Evolutionary conservation across 2,888 invertebrate genomes (phyloP).

Genomic region (Xanthorhoe designata): DNA sequence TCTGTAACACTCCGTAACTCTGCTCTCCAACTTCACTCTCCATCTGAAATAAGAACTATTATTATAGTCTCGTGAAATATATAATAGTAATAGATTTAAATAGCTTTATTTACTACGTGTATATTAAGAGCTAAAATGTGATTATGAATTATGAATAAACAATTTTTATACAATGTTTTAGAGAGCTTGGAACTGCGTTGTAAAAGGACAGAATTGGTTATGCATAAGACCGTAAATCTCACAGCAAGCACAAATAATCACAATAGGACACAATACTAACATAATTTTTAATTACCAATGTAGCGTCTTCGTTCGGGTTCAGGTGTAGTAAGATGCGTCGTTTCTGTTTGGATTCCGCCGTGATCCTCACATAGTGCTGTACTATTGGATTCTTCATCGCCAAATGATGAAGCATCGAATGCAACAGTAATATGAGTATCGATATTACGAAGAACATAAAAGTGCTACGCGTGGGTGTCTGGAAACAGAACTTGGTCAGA

Average conservation of each 20-base stretch:
- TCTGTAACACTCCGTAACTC: constrained; percentile 91
- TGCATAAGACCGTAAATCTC: too few species aligned
- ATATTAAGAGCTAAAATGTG: too few species aligned
- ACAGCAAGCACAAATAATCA: constrained; percentile 17
- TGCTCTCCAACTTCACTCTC: constrained; percentile 74
- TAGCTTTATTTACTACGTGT: too few species aligned
- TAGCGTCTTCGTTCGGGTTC: constrained; percentile 94
- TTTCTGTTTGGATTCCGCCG: constrained; percentile 90
- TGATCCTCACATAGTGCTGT: constrained; percentile 91
- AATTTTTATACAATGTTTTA: too few species aligned
- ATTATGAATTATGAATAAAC: too few species aligned
- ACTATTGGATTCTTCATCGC: constrained; percentile 93
- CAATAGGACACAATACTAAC: constrained; percentile 28
- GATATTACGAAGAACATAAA: constrained; percentile 94
- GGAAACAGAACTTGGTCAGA: constrained; percentile 91
- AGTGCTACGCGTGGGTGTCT: constrained; percentile 92
- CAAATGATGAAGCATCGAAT: constrained; percentile 91
- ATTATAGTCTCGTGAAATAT: background rate
- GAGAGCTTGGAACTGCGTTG: too few species aligned
- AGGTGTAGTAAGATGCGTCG: constrained; percentile 92
- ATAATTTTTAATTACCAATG: constrained; percentile 84
- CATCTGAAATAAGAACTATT: constrained; percentile 62
- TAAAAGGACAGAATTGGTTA: too few species aligned
- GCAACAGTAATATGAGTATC: constrained; percentile 90
- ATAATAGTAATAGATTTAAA: too few species aligned